phyloP scores from a whole-genome alignment of 1,140 invertebrate genomes.

The Drosophila erecta region DNA sequence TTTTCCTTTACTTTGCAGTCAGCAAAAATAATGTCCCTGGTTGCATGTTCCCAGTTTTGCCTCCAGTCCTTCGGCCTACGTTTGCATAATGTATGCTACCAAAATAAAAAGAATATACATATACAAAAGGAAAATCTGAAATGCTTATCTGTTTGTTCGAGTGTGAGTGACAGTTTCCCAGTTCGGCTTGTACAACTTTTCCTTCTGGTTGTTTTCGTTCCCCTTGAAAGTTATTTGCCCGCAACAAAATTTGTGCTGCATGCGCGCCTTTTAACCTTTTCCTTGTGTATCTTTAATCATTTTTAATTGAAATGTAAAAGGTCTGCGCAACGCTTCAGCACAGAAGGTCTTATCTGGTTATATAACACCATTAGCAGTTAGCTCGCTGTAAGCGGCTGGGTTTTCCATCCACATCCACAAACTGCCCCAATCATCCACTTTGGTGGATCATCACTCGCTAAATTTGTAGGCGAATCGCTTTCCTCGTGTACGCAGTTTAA shows the following conservation, averaged over 20 bases:
- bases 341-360: slow-evolving; percentile 24
- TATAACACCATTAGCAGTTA: background rate
- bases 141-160: slow-evolving; percentile 38
- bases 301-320: slow-evolving; percentile 77
- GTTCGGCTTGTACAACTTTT: slow-evolving; percentile 20
- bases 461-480: slow-evolving; percentile 43
- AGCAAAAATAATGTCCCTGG: slow-evolving; percentile 69
- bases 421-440: slow-evolving; percentile 13
- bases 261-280: slow-evolving; percentile 70
- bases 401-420: background rate
- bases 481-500: slow-evolving; percentile 45
- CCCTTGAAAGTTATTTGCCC: slow-evolving; percentile 67
- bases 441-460: slow-evolving; percentile 29
- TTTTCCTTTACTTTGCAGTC: slow-evolving; percentile 14
- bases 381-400: background rate
- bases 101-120: slow-evolving; percentile 14
- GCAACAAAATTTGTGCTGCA: slow-evolving; percentile 72
- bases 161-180: slow-evolving; percentile 36
- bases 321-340: slow-evolving; percentile 16
- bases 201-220: slow-evolving; percentile 31
- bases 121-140: slow-evolving; percentile 23
- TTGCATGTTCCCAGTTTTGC: slow-evolving; percentile 20
- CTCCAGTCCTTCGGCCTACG: slow-evolving; percentile 44
- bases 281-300: slow-evolving; percentile 77
- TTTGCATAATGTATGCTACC: slow-evolving; percentile 67